A percentile compares a stretch with the other conserved stretches of the same genome.
These are phyloP conservation scores for Pectinophora gossypiella DNA, from an alignment of 1,140 invertebrate genomes.

Conservation along the genomic window DNA sequence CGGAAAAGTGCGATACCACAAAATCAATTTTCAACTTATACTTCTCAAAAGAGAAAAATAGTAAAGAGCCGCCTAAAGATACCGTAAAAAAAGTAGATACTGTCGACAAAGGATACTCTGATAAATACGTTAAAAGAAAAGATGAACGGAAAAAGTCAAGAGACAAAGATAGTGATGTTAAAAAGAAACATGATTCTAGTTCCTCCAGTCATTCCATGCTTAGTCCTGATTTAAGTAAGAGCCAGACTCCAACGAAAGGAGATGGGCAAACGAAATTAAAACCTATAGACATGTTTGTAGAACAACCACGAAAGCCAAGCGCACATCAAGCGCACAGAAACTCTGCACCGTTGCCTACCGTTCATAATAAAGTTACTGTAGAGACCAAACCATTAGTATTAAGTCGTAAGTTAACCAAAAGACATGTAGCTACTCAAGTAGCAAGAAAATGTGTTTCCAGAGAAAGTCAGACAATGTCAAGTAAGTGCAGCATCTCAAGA, in stretches of 20 bases:
- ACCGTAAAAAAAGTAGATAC: constrained; percentile 23
- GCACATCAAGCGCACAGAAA: constrained; percentile 60
- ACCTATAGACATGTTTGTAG: constrained; percentile 60
- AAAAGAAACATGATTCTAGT: constrained; percentile 37
- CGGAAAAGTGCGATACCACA: constrained; percentile 27
- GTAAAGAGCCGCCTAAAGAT: constrained; percentile 29
- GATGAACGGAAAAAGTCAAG: constrained; percentile 31
- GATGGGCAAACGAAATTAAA: constrained; percentile 50
- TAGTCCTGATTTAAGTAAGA: constrained; percentile 29
- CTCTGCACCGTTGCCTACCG: constrained; percentile 29
- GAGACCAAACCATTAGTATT: constrained; percentile 13
- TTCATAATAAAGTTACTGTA: constrained; percentile 14
- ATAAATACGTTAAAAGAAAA: constrained; percentile 63
- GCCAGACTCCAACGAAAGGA: constrained; percentile 29
- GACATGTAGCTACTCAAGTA: constrained; percentile 29
- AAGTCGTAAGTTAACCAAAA: constrained; percentile 25
- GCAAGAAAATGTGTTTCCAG: constrained; percentile 30
- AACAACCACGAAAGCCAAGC: constrained; percentile 43
- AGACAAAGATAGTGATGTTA: constrained; percentile 29
- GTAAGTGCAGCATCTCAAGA: constrained; percentile 26
- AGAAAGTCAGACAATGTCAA: constrained; percentile 43
- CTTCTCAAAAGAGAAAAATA: constrained; percentile 33
- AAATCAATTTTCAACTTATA: constrained; percentile 38
- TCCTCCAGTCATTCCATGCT: constrained; percentile 42
- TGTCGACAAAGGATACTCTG: constrained; percentile 40